These are phyloP conservation scores for Hephaestus fuliginosus DNA, from an alignment of 2,797 vertebrate genomes.

Conservation along the genomic window DNA sequence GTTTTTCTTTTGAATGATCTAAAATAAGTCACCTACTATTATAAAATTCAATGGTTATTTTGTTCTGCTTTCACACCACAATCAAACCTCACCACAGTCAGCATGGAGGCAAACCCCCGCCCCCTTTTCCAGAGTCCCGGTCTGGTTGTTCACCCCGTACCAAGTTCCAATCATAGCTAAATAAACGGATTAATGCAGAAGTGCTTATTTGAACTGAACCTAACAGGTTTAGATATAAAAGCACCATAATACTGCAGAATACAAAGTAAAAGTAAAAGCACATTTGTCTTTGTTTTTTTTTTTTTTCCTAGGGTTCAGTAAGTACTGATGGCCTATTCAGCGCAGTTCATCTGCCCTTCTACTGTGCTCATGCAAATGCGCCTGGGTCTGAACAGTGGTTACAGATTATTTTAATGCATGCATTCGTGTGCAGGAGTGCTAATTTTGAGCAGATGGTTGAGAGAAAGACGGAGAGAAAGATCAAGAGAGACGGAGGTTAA, in stretches of 20 bases:
- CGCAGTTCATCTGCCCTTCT: conserved; percentile 9
- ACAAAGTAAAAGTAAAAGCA: neutral
- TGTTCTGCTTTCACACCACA: neutral
- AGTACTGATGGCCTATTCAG: neutral
- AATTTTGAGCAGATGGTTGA: conserved; percentile 82
- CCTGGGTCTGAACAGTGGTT: conserved; percentile 33
- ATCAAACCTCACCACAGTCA: neutral
- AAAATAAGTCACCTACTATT: neutral
- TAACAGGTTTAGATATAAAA: conserved; percentile 2
- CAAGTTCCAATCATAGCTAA: neutral
- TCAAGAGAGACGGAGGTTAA: conserved; percentile 78
- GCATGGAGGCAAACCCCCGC: neutral
- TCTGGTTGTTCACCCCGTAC: neutral
- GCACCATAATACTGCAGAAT: neutral
- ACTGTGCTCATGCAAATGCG: conserved; percentile 12
- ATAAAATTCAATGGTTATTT: neutral
- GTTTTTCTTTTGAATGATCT: neutral
- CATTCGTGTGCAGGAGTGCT: conserved; percentile 55
- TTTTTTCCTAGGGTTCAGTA: conserved; percentile 1
- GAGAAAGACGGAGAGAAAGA: conserved; percentile 59
- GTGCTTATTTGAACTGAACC: neutral
- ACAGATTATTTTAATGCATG: conserved; percentile 33
- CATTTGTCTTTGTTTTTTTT: neutral
- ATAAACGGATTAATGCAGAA: neutral
- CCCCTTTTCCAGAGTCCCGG: neutral